Evolutionary conservation across 2,797 vertebrate species (phyloP), one percentile per base, ranked within the genome.

Genomic region (Neosalanx taihuensis): DNA sequence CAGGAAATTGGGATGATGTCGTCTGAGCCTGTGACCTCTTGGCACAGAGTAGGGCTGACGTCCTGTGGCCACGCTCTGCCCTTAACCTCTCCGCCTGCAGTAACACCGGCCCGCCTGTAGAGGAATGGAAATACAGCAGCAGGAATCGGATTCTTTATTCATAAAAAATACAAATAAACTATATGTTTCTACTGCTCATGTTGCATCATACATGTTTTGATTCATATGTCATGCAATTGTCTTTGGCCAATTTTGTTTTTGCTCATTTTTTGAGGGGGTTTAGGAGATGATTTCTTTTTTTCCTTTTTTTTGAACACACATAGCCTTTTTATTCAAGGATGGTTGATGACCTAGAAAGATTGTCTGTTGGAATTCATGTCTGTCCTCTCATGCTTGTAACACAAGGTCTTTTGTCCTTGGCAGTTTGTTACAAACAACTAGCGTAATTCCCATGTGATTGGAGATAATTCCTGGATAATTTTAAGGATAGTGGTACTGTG

Each of bases 401-500:
- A 86, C 86, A 85, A 90, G 86, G 85, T 88, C 88, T 76, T 76
- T 78, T 88, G 89, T 90, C 89, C 89, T 90, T 90, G 77, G 76
- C 30, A 69, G 70, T 85, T 90, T 87, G 84, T 85, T 83, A 81
- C 87, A 90, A 89, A 92, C 91, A 89, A 87, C 86, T 85, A 79
- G 84, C 87, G 89, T 90, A 90, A 90, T 89, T 91, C 85, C 89
- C 86, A 86, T 80, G 81, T 84, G 89, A 85, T 87, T 85, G 5
- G 82, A 90, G 90, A 91, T 90, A 87, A 90, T 85, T 89, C 83
- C 76, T 87, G 83, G 83, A 90, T 88, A 86, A 89, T 86, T 89
- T 57, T 89, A 90, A 89, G 87, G 85, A 80, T 53, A 87, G 81
- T 91, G 85, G 83, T 90, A 87, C 87, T 84, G 84, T 89, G 89